Evolutionary conservation across 2,888 invertebrate genomes (phyloP), one percentile per base, ranked within the genome.

Genomic region (Agrotis puta): DNA sequence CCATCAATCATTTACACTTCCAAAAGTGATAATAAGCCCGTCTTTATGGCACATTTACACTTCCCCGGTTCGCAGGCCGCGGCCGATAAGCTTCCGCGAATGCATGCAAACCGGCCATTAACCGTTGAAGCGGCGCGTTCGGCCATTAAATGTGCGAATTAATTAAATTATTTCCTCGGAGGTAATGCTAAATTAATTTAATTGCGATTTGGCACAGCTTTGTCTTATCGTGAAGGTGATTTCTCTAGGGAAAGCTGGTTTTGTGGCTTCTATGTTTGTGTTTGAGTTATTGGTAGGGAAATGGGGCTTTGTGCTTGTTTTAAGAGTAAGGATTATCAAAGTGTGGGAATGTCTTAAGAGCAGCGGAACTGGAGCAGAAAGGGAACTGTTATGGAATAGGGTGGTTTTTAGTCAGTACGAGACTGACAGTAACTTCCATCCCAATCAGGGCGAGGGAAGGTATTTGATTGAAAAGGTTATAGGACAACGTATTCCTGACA

Each of bases 71-170:
- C 39, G 39, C 75, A 47, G 47, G 67, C 72, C 66, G 54, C 24
- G 62, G 39, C 39, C 62, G 81, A 80, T 77, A 75, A 79, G 79
- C 79, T 87, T 87, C 87, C 79, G 81, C 79, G 83, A 87, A 86
- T 53, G 71, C 87, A 85, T 85, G 86, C 86, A 73, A 86, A 81
- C 66, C 57, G 79, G 59, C 74, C 84, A 84, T 87, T 85, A 87
- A 73, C 62, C 22, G 62, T 65, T 70, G 79, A 77, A 73, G 71
- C 72, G 64, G 74, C 61, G 4, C 64, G 83, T 74, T 80, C 67
- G 81, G 85, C 84, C 83, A 85, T 85, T 85, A 79, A 64, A 53
- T 51, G 57, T n/a, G 81, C 84, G 71, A 65, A 66, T 85, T 85
- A 76, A 83, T 81, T 79, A 77, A 84, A 84, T 81, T 81, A 81